phyloP scores from a whole-genome alignment of 2,113 vertebrate species.

The Aviceda subcristata region DNA sequence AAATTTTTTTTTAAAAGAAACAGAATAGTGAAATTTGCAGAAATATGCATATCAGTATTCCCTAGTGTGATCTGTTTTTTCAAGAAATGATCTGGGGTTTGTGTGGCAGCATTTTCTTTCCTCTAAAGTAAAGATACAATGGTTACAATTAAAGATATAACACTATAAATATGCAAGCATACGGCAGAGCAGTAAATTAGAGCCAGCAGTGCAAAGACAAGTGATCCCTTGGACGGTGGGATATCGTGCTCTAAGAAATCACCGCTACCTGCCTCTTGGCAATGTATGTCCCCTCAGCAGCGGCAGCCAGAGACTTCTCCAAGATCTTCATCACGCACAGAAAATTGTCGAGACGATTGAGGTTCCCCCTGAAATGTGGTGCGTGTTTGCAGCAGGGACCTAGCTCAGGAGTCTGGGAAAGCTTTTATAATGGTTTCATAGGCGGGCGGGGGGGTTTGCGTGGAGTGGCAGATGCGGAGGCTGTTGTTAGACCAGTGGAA shows the following conservation, averaged over 20 bases:
- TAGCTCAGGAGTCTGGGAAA: conserved; percentile 86
- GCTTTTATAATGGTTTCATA: conserved; percentile 95
- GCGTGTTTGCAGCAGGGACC: neutral
- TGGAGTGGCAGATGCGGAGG: conserved; percentile 75
- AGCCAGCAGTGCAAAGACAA: neutral
- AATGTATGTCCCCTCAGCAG: neutral
- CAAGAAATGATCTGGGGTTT: neutral
- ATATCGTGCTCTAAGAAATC: neutral
- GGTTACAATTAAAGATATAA: neutral
- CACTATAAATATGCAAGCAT: conserved; percentile 6
- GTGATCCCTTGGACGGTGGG: neutral
- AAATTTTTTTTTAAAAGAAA: neutral
- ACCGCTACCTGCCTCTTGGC: neutral
- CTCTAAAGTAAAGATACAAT: neutral
- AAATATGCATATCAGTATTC: neutral
- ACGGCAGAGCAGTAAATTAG: neutral
- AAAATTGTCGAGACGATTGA: neutral
- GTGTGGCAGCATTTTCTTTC: neutral
- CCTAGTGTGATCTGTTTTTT: neutral
- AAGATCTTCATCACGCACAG: neutral
- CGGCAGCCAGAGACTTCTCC: neutral
- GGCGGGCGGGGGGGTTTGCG: conserved; percentile 87
- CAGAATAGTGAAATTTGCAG: neutral
- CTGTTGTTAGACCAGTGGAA: conserved; percentile 88
- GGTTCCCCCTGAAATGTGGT: neutral